phyloP scores from a whole-genome alignment of 2,797 vertebrate species.

The Notoglanidium macrostoma region DNA sequence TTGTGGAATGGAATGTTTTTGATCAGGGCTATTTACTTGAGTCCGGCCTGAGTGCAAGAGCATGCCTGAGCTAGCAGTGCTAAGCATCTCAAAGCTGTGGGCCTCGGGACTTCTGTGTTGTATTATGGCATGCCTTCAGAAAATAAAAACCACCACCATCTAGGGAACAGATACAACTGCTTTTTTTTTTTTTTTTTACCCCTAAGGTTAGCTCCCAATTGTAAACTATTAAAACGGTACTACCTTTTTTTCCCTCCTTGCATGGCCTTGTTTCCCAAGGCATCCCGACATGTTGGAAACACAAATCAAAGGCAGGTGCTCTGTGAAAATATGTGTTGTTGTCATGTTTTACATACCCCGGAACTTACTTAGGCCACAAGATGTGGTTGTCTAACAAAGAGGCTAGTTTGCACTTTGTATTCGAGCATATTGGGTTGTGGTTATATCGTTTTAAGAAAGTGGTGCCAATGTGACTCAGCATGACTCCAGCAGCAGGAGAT shows the following conservation, averaged over 20 bases:
- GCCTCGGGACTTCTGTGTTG: conserved; percentile 67
- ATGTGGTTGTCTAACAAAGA: conserved; percentile 13
- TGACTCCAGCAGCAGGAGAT: conserved; percentile 16
- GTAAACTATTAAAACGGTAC: conserved; percentile 61
- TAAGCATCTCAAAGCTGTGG: conserved; percentile 71
- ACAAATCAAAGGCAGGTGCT: conserved; percentile 61
- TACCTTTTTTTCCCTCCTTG: conserved; percentile 44
- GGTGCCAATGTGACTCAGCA: neutral
- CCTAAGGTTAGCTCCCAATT: conserved; percentile 66
- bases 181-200: conserved; percentile 59
- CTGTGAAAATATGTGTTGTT: conserved; percentile 42
- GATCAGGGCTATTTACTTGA: conserved; percentile 70
- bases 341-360: neutral
- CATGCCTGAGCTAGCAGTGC: conserved; percentile 54
- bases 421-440: neutral
- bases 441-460: conserved; percentile 7
- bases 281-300: conserved; percentile 50
- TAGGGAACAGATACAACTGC: conserved; percentile 60
- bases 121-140: conserved; percentile 68
- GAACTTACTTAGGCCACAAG: neutral
- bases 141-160: conserved; percentile 63
- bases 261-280: conserved; percentile 59
- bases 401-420: neutral
- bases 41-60: conserved; percentile 56
- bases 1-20: conserved; percentile 71